Conservation (phyloP, 2,888 invertebrate genomes). For the Frankliniella intonsa region DNA sequence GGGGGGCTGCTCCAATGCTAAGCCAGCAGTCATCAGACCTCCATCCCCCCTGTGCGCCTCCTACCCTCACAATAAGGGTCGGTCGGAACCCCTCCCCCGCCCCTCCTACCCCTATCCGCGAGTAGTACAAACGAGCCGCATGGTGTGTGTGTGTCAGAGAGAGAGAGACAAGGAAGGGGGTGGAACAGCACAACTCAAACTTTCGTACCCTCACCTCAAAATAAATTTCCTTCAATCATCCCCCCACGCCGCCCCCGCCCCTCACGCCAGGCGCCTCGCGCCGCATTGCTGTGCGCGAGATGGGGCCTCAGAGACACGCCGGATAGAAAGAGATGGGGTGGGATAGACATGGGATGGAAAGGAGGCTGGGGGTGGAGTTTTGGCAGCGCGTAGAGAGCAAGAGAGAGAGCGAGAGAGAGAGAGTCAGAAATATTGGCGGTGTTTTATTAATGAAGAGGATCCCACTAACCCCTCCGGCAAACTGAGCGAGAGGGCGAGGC, state of each 20-base stretch:
- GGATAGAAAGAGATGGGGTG: background rate
- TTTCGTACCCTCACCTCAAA: slow-evolving; percentile 7
- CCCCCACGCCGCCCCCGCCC: background rate
- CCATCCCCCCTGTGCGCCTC: background rate
- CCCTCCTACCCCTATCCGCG: background rate
- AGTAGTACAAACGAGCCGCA: too few species aligned
- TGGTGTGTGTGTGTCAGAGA: too few species aligned
- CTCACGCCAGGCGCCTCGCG: background rate
- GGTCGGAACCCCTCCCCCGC: background rate
- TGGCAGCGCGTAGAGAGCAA: background rate
- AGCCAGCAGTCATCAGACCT: too few species aligned
- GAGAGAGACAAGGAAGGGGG: too few species aligned
- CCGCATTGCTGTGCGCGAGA: slow-evolving; percentile 9
- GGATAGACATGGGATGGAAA: background rate
- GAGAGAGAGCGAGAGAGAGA: background rate
- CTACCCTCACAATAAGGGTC: background rate
- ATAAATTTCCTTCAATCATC: slow-evolving; percentile 7
- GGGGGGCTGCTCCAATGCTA: too few species aligned
- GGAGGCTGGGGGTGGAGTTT: background rate
- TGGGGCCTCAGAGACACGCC: slow-evolving; percentile 12
- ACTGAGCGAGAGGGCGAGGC: background rate
- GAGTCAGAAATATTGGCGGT: slow-evolving; percentile 1
- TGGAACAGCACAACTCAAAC: background rate
- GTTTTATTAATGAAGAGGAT: slow-evolving; percentile 3
- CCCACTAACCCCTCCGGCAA: slow-evolving; percentile 4